Percentiles rank a stretch among this genome's conserved stretches.
Evolutionary conservation across 2,113 vertebrate species (phyloP).

Genomic region (Pterophyllum scalare): DNA sequence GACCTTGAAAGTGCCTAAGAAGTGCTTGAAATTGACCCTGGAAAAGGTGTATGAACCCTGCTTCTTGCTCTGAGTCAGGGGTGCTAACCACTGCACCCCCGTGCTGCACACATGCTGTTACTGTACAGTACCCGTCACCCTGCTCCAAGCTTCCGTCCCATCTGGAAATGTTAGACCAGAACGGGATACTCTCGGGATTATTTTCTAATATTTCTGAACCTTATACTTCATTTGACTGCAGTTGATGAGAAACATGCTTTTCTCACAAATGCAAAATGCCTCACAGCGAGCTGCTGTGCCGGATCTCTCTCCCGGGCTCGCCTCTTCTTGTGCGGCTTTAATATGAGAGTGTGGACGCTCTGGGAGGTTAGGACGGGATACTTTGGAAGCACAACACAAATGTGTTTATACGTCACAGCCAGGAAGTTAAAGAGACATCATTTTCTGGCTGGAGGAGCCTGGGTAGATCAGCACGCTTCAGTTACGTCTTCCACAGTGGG

Average conservation of each 20-base stretch:
- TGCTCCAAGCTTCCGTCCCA: background rate
- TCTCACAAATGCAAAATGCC: background rate
- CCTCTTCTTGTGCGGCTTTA: background rate
- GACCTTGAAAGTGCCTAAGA: no score
- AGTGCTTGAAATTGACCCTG: no score
- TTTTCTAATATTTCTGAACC: background rate
- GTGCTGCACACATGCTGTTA: background rate
- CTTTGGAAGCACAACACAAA: background rate
- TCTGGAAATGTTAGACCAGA: background rate
- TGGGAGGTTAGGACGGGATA: constrained; percentile 6
- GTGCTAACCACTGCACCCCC: background rate
- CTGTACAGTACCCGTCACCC: no score
- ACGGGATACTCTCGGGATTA: background rate
- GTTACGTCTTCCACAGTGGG: background rate
- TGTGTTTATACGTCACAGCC: background rate
- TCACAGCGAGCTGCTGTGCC: background rate
- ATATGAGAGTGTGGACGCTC: background rate
- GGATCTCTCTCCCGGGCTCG: background rate
- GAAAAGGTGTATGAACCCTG: background rate
- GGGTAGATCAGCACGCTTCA: background rate
- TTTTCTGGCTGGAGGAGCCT: background rate
- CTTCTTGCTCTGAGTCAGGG: background rate
- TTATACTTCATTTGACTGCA: background rate
- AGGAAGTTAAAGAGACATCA: background rate
- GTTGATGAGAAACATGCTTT: background rate